These are phyloP conservation scores for Leptinotarsa rubiginosa DNA, from an alignment of 2,888 invertebrate genomes.

Conservation along the genomic window DNA sequence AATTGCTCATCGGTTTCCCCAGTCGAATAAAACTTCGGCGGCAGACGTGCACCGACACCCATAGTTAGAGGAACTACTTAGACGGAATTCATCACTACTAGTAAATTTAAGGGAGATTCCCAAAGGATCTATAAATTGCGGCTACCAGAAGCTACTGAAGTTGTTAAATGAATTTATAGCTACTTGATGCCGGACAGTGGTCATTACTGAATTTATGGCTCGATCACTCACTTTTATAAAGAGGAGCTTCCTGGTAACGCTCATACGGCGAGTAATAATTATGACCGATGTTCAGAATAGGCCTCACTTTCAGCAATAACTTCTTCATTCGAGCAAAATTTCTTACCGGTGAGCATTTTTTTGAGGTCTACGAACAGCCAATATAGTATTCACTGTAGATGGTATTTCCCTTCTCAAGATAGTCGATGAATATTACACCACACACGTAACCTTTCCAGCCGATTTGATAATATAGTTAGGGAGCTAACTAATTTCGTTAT, in stretches of 20 bases:
- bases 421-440: no score
- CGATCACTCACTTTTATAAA: conserved; percentile 53
- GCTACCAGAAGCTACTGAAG: conserved; percentile 65
- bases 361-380: no score
- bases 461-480: no score
- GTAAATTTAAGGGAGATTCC: conserved; percentile 57
- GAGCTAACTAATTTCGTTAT: no score
- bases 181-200: conserved; percentile 64
- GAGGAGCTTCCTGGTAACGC: conserved; percentile 36
- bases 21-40: conserved; percentile 35
- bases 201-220: conserved; percentile 65
- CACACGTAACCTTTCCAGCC: no score
- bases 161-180: conserved; percentile 68
- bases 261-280: conserved; percentile 3
- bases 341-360: no score
- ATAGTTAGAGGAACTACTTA: conserved; percentile 56
- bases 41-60: conserved; percentile 34
- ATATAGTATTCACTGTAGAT: no score
- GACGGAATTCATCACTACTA: conserved; percentile 56
- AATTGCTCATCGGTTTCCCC: conserved; percentile 35
- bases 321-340: no score
- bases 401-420: no score
- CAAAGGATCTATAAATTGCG: conserved; percentile 64
- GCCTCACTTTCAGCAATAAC: no score
- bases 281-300: neutral